These are phyloP conservation scores for Cirrhinus molitorella DNA, from an alignment of 2,797 vertebrate species.

Conservation along the genomic window DNA sequence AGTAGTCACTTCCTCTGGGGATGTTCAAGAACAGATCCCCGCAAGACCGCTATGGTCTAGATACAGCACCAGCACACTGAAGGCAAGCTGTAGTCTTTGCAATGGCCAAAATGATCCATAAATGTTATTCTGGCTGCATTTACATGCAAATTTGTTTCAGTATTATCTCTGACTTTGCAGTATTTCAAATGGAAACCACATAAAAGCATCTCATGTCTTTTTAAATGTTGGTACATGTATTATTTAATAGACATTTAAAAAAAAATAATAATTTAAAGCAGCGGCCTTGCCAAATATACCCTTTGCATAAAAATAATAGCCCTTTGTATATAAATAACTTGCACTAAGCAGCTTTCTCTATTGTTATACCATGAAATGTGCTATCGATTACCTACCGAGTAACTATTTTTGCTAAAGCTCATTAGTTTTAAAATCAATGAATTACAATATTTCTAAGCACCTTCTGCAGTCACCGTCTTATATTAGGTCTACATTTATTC, in stretches of 20 bases:
- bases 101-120: slow-evolving; percentile 3
- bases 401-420: background rate
- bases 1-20: slow-evolving; percentile 31
- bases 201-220: background rate
- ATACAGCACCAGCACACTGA: slow-evolving; percentile 54
- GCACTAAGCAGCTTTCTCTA: background rate
- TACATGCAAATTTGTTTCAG: slow-evolving; percentile 19
- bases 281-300: background rate
- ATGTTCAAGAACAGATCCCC: slow-evolving; percentile 22
- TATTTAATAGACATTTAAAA: background rate
- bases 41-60: slow-evolving; percentile 17
- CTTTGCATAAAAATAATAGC: slow-evolving; percentile 1
- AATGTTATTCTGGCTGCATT: slow-evolving; percentile 30
- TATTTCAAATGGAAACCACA: slow-evolving; percentile 15
- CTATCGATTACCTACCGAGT: background rate
- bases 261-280: background rate
- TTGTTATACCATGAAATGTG: background rate
- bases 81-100: slow-evolving; percentile 47
- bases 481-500: slow-evolving; percentile 1
- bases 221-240: background rate
- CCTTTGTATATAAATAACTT: background rate
- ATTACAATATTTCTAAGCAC: background rate
- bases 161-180: slow-evolving; percentile 23
- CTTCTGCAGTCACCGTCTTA: too few relatives aligned
- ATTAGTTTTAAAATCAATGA: background rate